Base-by-base conservation (phyloP, 2,888 invertebrate genomes). In the Thereva unica region DNA sequence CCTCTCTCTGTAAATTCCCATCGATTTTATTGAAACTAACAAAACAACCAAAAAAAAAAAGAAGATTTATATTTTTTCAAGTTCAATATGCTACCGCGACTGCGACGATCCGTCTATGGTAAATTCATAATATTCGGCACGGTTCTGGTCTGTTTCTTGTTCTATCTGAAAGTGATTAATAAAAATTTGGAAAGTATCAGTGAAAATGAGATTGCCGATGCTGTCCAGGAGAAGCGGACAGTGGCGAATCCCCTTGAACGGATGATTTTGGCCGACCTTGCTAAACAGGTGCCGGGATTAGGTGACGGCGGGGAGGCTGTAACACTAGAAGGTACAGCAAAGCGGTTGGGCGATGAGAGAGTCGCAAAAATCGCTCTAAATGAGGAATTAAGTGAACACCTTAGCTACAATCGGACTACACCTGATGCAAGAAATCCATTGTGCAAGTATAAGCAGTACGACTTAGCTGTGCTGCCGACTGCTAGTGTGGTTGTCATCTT, bases 351-450 rank as follows among this genome's bases (percentile, higher is more conserved):
- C 2, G 90, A 92, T 68, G 84, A 86, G 71, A 85, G 91, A 0
- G 87, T 92, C 77, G 89, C 91, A 74, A 89, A 88, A 76, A 89
- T 92, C 72, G 95, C 95, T 1, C 87, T 97, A 71, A 97, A 97
- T 78, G 89, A 93, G 67, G 86, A 93, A 72, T 84, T 95, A 5
- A 95, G 95, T 77, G 92, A 96, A 77, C 88, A 91, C 76, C 89
- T 97, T 75, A 87, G 94, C 0, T 87, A 94, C 74, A 92, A 93
- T 78, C 84, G 97, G 72, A 89, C 89, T 0, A 73, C 78, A 8
- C 77, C 77, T 3, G 81, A 81, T 73, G 77, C 78, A 8, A 75
- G 81, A 9, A 77, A 80, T 74, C 80, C 80, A 0, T 66, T 76
- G 42, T 81, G 82, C 68, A 70, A 70, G 23, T 71, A 67, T 0